phyloP scores from a whole-genome alignment of 64 coral and sea anemone genomes.

The Trachythela sp. region DNA sequence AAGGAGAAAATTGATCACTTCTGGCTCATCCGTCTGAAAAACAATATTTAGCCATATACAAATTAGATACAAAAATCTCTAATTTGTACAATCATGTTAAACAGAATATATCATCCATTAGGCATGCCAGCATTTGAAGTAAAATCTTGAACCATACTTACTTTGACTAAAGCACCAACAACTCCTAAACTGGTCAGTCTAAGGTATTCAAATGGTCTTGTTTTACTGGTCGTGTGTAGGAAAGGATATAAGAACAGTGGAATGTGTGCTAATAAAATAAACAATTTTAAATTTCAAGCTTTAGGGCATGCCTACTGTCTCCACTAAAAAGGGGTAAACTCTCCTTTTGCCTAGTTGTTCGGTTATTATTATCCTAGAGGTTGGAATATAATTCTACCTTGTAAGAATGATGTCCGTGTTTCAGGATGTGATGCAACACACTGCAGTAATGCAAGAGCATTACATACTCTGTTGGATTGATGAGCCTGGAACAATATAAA shows the following conservation, averaged over 20 bases:
- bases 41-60: background rate
- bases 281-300: background rate
- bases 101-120: no score
- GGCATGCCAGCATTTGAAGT: no score
- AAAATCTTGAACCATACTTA: no score
- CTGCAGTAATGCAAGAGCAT: conserved; percentile 90
- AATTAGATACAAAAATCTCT: background rate
- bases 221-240: conserved; percentile 96
- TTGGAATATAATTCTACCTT: conserved; percentile 58
- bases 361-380: no score
- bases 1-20: conserved; percentile 93
- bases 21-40: conserved; percentile 89
- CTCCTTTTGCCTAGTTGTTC: no score
- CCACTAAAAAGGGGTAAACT: no score
- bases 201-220: conserved; percentile 97
- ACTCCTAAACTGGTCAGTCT: conserved; percentile 92
- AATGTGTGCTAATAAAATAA: conserved; percentile 72
- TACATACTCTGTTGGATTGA: conserved; percentile 93
- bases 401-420: conserved; percentile 94
- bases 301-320: no score
- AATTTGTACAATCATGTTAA: no score
- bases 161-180: conserved; percentile 94
- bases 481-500: conserved; percentile 71
- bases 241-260: conserved; percentile 96
- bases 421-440: conserved; percentile 99